A percentile compares a stretch with the other conserved stretches of the same genome.
These are phyloP conservation scores for Myrmecobius fasciatus DNA, from an alignment of 2,113 vertebrate genomes.

Conservation along the genomic window DNA sequence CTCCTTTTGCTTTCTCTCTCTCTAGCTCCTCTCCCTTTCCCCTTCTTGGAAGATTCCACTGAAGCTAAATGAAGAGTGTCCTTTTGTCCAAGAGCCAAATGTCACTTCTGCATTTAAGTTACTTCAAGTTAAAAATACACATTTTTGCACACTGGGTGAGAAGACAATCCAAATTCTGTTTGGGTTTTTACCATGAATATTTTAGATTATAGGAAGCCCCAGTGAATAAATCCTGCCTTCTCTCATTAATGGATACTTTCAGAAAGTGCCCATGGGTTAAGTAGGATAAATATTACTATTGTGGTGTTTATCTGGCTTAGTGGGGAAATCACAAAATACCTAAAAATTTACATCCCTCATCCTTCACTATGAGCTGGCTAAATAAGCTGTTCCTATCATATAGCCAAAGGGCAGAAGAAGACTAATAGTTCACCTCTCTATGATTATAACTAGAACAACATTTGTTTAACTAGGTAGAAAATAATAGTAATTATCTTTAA, in stretches of 20 bases:
- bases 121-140: background rate
- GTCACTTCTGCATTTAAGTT: background rate
- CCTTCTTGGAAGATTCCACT: background rate
- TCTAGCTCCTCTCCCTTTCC: background rate
- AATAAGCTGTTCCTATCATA: background rate
- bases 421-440: background rate
- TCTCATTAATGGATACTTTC: background rate
- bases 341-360: background rate
- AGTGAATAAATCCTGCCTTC: background rate
- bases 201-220: background rate
- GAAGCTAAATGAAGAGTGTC: background rate
- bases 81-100: background rate
- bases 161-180: background rate
- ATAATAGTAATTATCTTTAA: background rate
- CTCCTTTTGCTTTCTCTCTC: background rate
- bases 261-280: background rate
- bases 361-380: background rate
- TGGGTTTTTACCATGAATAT: background rate
- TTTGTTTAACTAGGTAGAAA: background rate
- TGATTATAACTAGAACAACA: background rate
- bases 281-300: background rate
- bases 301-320: background rate
- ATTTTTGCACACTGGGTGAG: background rate
- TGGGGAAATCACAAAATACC: background rate
- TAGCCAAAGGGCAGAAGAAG: background rate